Conservation (phyloP, 2,888 invertebrate species). For the Anaspis maculata region DNA sequence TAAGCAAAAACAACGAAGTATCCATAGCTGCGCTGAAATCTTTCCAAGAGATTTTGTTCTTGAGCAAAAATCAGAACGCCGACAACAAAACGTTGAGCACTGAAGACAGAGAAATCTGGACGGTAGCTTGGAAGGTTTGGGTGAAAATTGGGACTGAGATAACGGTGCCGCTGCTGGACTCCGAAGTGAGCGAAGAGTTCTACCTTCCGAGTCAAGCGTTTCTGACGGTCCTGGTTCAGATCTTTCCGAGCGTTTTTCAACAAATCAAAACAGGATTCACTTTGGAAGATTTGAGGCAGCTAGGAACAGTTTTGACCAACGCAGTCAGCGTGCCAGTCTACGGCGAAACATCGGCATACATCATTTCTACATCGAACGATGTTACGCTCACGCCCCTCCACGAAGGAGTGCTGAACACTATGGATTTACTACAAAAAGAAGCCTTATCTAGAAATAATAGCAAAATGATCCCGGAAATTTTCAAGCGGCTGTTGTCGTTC, state of each 20-base stretch:
- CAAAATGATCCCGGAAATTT: conserved; percentile 60
- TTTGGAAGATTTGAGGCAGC: conserved; percentile 65
- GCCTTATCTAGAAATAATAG: conserved; percentile 48
- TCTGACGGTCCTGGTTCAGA: conserved; percentile 88
- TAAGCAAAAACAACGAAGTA: conserved; percentile 90
- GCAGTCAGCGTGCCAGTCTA: conserved; percentile 74
- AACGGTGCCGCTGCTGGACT: conserved; percentile 50
- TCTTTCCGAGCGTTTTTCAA: conserved; percentile 90
- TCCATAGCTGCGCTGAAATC: conserved; percentile 94
- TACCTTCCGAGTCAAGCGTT: conserved; percentile 91
- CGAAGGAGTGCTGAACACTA: conserved; percentile 75
- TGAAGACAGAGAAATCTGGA: conserved; percentile 61
- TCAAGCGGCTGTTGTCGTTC: conserved; percentile 56
- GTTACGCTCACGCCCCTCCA: conserved; percentile 74
- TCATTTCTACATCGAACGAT: conserved; percentile 65
- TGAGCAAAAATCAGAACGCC: conserved; percentile 48
- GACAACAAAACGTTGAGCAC: conserved; percentile 35
- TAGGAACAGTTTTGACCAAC: conserved; percentile 69
- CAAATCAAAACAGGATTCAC: conserved; percentile 63
- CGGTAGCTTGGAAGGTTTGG: conserved; percentile 81
- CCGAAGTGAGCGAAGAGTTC: conserved; percentile 45
- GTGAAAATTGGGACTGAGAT: conserved; percentile 75
- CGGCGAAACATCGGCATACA: conserved; percentile 70
- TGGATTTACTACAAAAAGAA: conserved; percentile 80
- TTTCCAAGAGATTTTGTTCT: conserved; percentile 87